Evolutionary conservation across 2,888 invertebrate species (phyloP).

Genomic region (Caenorhabditis doughertyi): DNA sequence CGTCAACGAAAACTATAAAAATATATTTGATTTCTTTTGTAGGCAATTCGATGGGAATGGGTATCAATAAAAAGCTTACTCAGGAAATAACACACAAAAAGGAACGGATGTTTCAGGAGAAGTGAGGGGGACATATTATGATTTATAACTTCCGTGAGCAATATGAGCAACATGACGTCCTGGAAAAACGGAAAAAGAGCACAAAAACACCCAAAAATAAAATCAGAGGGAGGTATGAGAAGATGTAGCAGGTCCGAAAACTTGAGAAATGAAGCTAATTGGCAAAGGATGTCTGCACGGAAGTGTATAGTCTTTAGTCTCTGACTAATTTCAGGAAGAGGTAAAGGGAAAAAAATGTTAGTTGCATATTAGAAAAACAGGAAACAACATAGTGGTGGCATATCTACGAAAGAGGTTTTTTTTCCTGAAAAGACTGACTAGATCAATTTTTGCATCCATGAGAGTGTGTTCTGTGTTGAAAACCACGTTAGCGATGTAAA

Average conservation of each 20-base stretch:
- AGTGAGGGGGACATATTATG: background rate
- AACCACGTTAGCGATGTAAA: too few relatives aligned
- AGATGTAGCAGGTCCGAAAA: constrained; percentile 9
- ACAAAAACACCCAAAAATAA: constrained; percentile 8
- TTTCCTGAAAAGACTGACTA: too few relatives aligned
- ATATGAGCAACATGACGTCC: constrained; percentile 7
- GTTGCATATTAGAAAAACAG: constrained; percentile 7
- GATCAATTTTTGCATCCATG: too few relatives aligned
- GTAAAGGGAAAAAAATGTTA: background rate
- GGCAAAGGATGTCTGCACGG: constrained; percentile 31
- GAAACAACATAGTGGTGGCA: constrained; percentile 7
- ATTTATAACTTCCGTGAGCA: constrained; percentile 5
- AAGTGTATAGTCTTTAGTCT: constrained; percentile 34
- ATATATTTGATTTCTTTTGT: too few relatives aligned
- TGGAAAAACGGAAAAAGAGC: constrained; percentile 7
- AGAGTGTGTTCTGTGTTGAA: too few relatives aligned
- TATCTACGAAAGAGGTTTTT: too few relatives aligned
- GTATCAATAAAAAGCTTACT: background rate
- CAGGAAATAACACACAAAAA: background rate
- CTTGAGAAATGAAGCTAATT: constrained; percentile 53
- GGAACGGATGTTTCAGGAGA: background rate
- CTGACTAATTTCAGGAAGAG: background rate
- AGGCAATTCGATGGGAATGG: too few relatives aligned
- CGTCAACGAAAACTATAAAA: too few relatives aligned
- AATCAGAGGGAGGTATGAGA: constrained; percentile 5